These are phyloP conservation scores for Phoebastria nigripes DNA, from an alignment of 2,797 vertebrate species.

Conservation along the genomic window DNA sequence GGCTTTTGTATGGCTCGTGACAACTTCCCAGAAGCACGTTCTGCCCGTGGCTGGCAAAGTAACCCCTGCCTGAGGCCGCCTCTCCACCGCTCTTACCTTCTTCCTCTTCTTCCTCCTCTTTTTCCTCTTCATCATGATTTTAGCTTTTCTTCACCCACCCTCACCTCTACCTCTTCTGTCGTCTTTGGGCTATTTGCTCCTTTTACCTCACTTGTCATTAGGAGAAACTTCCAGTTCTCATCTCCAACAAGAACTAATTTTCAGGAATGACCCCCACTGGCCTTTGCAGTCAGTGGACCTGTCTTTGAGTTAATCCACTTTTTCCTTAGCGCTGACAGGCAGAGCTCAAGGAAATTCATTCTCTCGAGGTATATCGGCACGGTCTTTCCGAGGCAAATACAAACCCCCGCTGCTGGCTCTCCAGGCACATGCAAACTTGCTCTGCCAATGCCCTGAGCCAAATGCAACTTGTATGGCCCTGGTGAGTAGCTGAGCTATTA, in stretches of 20 bases:
- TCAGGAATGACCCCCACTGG: background rate
- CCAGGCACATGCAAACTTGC: background rate
- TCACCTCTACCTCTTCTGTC: background rate
- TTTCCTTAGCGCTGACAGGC: background rate
- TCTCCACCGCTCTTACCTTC: background rate
- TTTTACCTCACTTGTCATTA: background rate
- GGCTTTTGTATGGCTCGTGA: background rate
- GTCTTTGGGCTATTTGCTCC: background rate
- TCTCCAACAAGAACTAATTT: background rate
- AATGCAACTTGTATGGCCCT: background rate
- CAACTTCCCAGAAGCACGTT: fast-evolving
- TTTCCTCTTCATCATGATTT: background rate
- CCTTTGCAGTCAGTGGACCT: background rate
- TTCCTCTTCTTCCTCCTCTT: background rate
- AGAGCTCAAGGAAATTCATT: background rate
- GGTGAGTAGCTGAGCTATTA: background rate
- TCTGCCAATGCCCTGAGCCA: background rate
- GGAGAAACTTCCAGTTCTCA: background rate
- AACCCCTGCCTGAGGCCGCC: background rate
- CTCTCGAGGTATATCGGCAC: background rate
- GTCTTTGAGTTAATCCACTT: background rate
- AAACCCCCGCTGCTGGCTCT: background rate
- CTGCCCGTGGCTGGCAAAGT: background rate
- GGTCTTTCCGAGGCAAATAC: background rate
- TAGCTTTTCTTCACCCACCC: background rate